Evolutionary conservation across 2,113 vertebrate species (phyloP), one percentile per base, ranked within the genome.

Genomic region (Trachemys scripta): DNA sequence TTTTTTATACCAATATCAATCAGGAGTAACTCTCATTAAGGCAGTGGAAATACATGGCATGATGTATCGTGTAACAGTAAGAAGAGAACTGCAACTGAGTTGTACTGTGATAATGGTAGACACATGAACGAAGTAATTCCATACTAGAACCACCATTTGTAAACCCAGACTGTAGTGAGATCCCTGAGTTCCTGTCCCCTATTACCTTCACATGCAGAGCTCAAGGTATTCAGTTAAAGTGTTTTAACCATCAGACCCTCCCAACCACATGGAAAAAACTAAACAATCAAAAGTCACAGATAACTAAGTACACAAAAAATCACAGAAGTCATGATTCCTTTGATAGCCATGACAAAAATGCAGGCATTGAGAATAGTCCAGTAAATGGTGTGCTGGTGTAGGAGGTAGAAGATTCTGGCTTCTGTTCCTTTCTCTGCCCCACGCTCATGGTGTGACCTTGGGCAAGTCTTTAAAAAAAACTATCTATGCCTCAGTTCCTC

Each of bases 141-240:
- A 19, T 19, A 9, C 72, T 45, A 42, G 72, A 76, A 45, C 72
- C 38, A 47, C 22, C 12, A 78, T 78, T 14, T 47, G 45, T 45
- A 78, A 72, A 78, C 24, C 75, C 38, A 47, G 0, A 38, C 62
- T 93, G 1, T 6, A 1, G 54, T 2, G 22, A 1, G 78, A 20
- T 86, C 79, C 84, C 84, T 81, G 89, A 86, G 86, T 72, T 78
- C 47, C 35, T 80, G 22, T 24, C 6, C 14, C 54, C 27, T 79
- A 1, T 0, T 42, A 62, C 19, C 9, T 22, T 72, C 35, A 69
- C 0, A 0, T 3, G 10, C 84, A 90, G 45, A 14, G 11, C 0
- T 0, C 45, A 88, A 90, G 92, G 82, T 62, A 47, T 29, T 72
- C 90, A 35, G 19, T 22, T 50, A 75, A 84, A 84, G 35, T 62